A percentile compares a stretch with the other conserved stretches of the same genome.
Conservation (phyloP, 1,140 invertebrate species). For the Macrotrachela quadricornifera region DNA sequence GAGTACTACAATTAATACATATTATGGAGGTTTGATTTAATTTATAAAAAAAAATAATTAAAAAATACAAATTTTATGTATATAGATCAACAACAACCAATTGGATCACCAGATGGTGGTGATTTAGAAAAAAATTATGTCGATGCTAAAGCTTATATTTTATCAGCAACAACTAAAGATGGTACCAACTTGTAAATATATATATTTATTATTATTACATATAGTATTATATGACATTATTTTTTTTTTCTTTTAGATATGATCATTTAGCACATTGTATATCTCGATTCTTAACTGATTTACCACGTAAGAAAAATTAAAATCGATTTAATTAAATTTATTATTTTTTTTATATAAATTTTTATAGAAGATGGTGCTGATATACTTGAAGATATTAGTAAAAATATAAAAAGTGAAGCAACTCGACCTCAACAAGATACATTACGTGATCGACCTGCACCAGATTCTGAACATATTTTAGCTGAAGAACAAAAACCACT, state of each 20-base stretch:
- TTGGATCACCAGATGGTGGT: neutral
- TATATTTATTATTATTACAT: neutral
- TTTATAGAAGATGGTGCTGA: neutral
- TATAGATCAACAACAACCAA: too few species aligned
- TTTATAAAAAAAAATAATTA: too few species aligned
- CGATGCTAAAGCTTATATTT: slow-evolving; percentile 27
- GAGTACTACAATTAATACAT: too few species aligned
- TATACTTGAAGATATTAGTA: slow-evolving; percentile 5
- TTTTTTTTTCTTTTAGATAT: slow-evolving; percentile 16
- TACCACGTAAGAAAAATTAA: slow-evolving; percentile 11
- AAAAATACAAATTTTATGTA: too few species aligned
- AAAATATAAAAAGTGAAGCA: slow-evolving; percentile 1
- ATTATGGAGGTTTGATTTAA: too few species aligned
- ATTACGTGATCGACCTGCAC: neutral
- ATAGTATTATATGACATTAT: too few species aligned
- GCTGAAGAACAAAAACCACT: slow-evolving; percentile 3
- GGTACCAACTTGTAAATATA: slow-evolving; percentile 26
- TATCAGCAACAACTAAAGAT: slow-evolving; percentile 22
- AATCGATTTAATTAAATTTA: too few species aligned
- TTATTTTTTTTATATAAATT: too few species aligned
- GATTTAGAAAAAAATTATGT: slow-evolving; percentile 19
- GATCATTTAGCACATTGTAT: slow-evolving; percentile 24
- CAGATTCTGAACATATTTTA: neutral
- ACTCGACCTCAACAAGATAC: neutral
- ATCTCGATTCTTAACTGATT: slow-evolving; percentile 25